These are phyloP conservation scores for Cotesia congregata DNA, from an alignment of 2,888 invertebrate genomes.

Conservation along the genomic window DNA sequence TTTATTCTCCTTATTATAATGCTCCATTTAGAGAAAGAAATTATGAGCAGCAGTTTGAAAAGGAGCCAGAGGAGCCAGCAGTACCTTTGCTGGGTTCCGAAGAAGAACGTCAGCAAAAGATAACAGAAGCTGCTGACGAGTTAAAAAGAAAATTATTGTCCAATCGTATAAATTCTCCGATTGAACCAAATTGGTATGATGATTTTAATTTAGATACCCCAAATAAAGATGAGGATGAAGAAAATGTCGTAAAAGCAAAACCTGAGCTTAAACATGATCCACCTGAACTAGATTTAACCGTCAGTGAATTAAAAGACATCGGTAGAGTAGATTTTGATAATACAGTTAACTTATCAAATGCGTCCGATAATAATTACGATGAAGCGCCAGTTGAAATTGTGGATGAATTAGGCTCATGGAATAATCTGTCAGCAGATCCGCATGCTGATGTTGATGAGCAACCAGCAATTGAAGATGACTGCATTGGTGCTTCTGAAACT, in stretches of 20 bases:
- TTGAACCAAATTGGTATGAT: conserved; percentile 51
- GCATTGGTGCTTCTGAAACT: background rate
- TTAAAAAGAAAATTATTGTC: conserved; percentile 61
- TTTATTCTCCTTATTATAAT: conserved; percentile 33
- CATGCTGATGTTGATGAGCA: background rate
- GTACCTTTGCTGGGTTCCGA: conserved; percentile 60
- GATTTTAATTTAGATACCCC: conserved; percentile 30
- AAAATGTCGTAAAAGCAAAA: conserved; percentile 47
- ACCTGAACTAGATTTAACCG: conserved; percentile 58
- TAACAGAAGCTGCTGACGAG: conserved; percentile 63
- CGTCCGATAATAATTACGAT: background rate
- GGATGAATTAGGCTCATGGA: conserved; percentile 2
- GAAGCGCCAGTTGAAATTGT: background rate
- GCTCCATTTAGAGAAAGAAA: conserved; percentile 33
- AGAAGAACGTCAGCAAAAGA: conserved; percentile 64
- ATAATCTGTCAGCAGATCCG: background rate
- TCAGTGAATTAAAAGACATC: conserved; percentile 62
- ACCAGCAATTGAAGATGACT: background rate
- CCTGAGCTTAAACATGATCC: conserved; percentile 59
- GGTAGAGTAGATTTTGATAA: conserved; percentile 59
- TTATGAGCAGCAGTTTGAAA: conserved; percentile 20
- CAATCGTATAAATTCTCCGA: conserved; percentile 55
- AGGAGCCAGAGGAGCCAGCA: conserved; percentile 47
- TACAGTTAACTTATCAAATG: conserved; percentile 39
- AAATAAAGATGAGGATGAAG: conserved; percentile 33